Conservation (phyloP, 2,113 vertebrate genomes). For the Fregetta grallaria region DNA sequence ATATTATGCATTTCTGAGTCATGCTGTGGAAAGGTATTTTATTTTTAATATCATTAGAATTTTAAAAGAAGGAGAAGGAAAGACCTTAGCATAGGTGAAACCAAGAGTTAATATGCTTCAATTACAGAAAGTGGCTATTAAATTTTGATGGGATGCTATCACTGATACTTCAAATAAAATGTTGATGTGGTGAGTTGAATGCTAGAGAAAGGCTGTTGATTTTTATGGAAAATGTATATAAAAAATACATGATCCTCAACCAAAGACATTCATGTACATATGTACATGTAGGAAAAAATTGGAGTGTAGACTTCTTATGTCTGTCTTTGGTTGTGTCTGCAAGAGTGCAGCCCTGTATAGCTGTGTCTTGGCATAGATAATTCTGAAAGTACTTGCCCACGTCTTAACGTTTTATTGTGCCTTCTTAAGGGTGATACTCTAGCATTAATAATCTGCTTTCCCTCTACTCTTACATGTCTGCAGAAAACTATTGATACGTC, state of each 20-base stretch:
- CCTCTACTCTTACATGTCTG: background rate
- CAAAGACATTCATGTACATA: background rate
- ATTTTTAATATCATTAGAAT: constrained; percentile 55
- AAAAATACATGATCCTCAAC: background rate
- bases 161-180: constrained; percentile 27
- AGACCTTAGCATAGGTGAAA: constrained; percentile 10
- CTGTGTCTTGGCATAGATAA: background rate
- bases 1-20: constrained; percentile 37
- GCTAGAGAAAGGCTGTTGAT: background rate
- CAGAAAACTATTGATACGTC: background rate
- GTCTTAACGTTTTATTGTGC: background rate
- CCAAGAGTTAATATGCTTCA: constrained; percentile 7
- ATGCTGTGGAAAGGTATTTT: constrained; percentile 8
- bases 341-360: background rate
- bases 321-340: background rate
- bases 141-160: constrained; percentile 32
- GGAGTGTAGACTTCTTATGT: background rate
- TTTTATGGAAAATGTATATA: background rate
- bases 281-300: background rate
- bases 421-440: background rate
- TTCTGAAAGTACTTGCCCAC: background rate
- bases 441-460: background rate
- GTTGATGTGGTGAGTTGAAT: background rate
- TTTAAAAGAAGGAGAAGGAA: constrained; percentile 31
- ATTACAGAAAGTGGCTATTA: constrained; percentile 14